These are phyloP conservation scores for Drosophila flavopinicola DNA, from an alignment of 2,888 invertebrate species.

Conservation along the genomic window DNA sequence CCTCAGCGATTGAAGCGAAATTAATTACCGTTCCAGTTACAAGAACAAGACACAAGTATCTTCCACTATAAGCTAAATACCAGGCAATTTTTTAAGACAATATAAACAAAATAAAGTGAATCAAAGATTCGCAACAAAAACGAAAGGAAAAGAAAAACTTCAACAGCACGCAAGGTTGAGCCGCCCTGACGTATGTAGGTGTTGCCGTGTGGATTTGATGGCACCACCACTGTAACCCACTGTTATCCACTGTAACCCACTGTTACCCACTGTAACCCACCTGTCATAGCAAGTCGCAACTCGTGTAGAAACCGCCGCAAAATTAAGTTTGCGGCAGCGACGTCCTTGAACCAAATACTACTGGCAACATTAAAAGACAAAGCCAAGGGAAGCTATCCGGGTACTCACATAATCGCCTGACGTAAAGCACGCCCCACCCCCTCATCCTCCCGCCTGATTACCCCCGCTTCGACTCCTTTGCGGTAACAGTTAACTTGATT, in stretches of 20 bases:
- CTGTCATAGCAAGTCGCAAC: constrained; percentile 47
- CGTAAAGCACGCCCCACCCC: constrained; percentile 7
- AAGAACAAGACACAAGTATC: constrained; percentile 29
- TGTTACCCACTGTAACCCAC: constrained; percentile 1
- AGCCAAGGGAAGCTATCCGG: constrained; percentile 36
- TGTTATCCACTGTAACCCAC: constrained; percentile 1
- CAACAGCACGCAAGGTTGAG: constrained; percentile 60
- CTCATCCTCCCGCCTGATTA: neutral
- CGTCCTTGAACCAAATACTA: constrained; percentile 75
- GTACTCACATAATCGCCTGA: constrained; percentile 30
- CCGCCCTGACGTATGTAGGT: constrained; percentile 57
- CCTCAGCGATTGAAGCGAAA: constrained; percentile 47
- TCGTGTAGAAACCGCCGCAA: constrained; percentile 55
- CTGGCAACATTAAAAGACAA: constrained; percentile 35
- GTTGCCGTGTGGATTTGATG: constrained; percentile 55
- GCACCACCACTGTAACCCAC: constrained; percentile 11
- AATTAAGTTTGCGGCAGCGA: constrained; percentile 72
- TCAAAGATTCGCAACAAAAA: constrained; percentile 47
- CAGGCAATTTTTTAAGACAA: constrained; percentile 60
- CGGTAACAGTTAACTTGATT: constrained; percentile 76
- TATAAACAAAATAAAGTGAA: constrained; percentile 58
- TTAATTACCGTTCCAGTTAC: constrained; percentile 66
- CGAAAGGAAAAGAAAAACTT: constrained; percentile 51
- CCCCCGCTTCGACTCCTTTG: constrained; percentile 41
- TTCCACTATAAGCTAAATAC: constrained; percentile 34